Percentiles rank a stretch among this genome's conserved stretches.
These are phyloP conservation scores for Lethenteron camtschaticum DNA, from an alignment of 2,113 vertebrate genomes.

Conservation along the genomic window DNA sequence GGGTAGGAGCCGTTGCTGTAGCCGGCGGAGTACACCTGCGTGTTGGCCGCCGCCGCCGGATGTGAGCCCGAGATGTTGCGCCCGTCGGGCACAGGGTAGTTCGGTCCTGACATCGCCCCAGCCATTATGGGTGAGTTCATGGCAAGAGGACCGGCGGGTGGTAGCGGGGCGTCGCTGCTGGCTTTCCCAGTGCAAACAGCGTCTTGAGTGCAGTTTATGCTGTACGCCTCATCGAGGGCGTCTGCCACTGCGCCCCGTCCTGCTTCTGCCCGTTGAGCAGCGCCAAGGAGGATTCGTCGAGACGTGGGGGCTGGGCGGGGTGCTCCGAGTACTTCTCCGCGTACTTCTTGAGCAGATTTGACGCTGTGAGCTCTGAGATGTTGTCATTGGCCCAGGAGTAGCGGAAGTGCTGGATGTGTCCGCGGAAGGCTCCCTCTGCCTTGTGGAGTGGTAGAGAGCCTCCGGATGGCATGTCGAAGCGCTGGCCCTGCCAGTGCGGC, in stretches of 20 bases:
- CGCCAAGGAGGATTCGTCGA: conserved; percentile 50
- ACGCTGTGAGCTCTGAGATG: conserved; percentile 92
- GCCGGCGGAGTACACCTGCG: background rate
- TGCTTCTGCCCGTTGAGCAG: conserved; percentile 82
- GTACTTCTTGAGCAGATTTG: conserved; percentile 94
- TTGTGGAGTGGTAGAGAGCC: conserved; percentile 92
- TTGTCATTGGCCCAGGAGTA: conserved; percentile 98
- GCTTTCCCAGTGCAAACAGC: conserved; percentile 80
- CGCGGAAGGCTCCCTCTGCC: conserved; percentile 72
- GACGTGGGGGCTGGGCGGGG: conserved; percentile 70
- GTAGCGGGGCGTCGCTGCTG: conserved; percentile 66
- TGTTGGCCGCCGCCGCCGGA: background rate
- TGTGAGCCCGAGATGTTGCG: conserved; percentile 3
- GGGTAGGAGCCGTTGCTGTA: conserved; percentile 75
- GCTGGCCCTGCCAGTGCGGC: conserved; percentile 82
- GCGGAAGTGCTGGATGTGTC: conserved; percentile 89
- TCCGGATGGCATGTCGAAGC: conserved; percentile 96
- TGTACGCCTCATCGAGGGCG: conserved; percentile 65
- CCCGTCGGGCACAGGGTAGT: background rate
- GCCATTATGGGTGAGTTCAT: background rate
- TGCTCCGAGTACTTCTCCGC: conserved; percentile 97
- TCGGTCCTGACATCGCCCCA: background rate
- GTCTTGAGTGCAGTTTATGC: conserved; percentile 87
- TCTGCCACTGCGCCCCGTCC: conserved; percentile 80
- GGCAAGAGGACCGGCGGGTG: conserved; percentile 25